Evolutionary conservation across 1,140 invertebrate species (phyloP), one percentile per base, ranked within the genome.

Genomic region (Belonocnema kinseyi): DNA sequence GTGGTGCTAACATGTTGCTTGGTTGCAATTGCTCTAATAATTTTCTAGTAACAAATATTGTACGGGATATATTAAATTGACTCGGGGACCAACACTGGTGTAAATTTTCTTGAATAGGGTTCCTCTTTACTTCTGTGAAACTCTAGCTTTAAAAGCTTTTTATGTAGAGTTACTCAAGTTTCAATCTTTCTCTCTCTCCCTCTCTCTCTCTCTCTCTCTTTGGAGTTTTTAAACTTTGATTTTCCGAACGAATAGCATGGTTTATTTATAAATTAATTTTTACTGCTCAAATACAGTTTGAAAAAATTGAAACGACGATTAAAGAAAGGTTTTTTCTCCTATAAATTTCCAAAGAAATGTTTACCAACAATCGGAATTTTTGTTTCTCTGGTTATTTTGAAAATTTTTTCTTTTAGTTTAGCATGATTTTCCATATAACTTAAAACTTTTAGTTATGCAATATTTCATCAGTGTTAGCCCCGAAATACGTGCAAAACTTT

Each of bases 401-500:
- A 61, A 61, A 13, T 33, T 14, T 61, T 61, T 6, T 33, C 40
- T 40, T 33, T 33, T 26, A 19, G 21, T 61, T 66, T 40, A 10
- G 26, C 33, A 40, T 10, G 13, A 66, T 17, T 21, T 19, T 56
- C 10, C 54, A 56, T 21, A 56, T 19, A 66, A 2, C 33, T 14
- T 33, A 10, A 13, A 1, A n/a, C 16, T 40, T 66, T 66, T 66
- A 40, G 16, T 66, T 56, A 17, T 19, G 11, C 21, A 66, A 40
- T 7, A 66, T 66, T 66, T 66, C 61, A 66, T 66, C 61, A 66
- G 61, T 66, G 61, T 66, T 66, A 40, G 61, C 26, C 61, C 61
- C 61, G 14, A 66, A 66, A 14, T 66, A 66, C 33, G 61, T 66
- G 61, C 61, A 40, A n/a, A 66, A 33, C 61, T 40, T n/a, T 66